A percentile compares a stretch with the other conserved stretches of the same genome.
phyloP scores from a whole-genome alignment of 2,888 invertebrate species.

The Rugalucina vietnamica region DNA sequence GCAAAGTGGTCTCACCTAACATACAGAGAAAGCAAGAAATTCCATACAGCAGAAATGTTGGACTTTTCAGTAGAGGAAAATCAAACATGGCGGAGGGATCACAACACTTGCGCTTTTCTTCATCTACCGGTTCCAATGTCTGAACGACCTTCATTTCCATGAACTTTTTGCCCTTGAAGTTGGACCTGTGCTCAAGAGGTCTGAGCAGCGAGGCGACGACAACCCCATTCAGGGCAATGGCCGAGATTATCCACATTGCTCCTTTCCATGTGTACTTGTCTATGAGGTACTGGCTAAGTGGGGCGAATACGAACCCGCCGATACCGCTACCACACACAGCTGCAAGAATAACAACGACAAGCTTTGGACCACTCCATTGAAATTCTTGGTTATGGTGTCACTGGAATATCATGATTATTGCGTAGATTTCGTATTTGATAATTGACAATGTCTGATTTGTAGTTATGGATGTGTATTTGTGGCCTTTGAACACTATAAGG shows the following conservation, averaged over 20 bases:
- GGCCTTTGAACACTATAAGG: no score
- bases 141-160: not conserved
- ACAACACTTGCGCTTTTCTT: not conserved
- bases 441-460: no score
- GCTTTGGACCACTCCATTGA: no score
- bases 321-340: constrained; percentile 86
- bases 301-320: constrained; percentile 93
- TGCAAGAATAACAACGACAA: no score
- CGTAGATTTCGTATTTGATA: no score
- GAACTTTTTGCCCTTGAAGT: not conserved
- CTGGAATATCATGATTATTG: no score
- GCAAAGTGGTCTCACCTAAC: constrained; percentile 78
- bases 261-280: constrained; percentile 89
- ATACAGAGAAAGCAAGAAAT: constrained; percentile 76
- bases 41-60: constrained; percentile 88
- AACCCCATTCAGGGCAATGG: constrained; percentile 90
- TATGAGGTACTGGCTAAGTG: constrained; percentile 89
- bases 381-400: no score
- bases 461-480: no score
- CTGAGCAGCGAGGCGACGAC: constrained; percentile 92
- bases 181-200: constrained; percentile 86
- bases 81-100: constrained; percentile 86
- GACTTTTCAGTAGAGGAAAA: constrained; percentile 91
- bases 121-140: no score
- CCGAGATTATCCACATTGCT: constrained; percentile 92